Evolutionary conservation across 2,113 vertebrate genomes (phyloP).

Genomic region (Eulemur macaco): DNA sequence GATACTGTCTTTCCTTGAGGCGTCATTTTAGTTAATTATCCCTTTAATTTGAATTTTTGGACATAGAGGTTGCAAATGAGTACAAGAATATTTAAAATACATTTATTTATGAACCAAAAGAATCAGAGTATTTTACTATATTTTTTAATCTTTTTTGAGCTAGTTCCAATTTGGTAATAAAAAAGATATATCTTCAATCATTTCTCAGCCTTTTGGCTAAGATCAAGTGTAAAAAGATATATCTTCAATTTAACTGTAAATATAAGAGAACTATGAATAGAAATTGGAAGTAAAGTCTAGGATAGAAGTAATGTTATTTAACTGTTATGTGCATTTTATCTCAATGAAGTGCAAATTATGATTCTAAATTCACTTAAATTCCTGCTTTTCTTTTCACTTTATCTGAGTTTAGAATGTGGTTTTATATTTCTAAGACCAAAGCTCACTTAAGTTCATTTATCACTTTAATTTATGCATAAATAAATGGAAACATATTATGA

Average conservation of each 20-base stretch:
- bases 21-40: conserved; percentile 48
- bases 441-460: not conserved
- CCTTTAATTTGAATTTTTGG: conserved; percentile 38
- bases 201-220: too few relatives aligned
- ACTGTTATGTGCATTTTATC: not conserved
- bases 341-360: not conserved
- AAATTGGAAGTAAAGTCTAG: conserved; percentile 50
- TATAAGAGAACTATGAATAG: conserved; percentile 35
- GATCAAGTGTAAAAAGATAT: not conserved
- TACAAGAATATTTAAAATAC: not conserved
- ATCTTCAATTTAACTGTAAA: conserved; percentile 56
- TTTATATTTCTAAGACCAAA: conserved; percentile 24
- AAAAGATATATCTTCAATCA: conserved; percentile 32
- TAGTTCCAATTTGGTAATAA: conserved; percentile 42
- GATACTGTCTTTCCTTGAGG: not conserved
- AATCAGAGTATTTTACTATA: conserved; percentile 16
- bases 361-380: conserved; percentile 25
- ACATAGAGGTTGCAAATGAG: conserved; percentile 28
- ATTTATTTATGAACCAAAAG: conserved; percentile 19
- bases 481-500: not conserved
- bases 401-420: conserved; percentile 24
- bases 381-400: not conserved
- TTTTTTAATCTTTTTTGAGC: conserved; percentile 1
- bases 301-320: conserved; percentile 41
- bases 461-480: not conserved